These are phyloP conservation scores for Dynastes grantii DNA, from an alignment of 2,888 invertebrate species.

Conservation along the genomic window DNA sequence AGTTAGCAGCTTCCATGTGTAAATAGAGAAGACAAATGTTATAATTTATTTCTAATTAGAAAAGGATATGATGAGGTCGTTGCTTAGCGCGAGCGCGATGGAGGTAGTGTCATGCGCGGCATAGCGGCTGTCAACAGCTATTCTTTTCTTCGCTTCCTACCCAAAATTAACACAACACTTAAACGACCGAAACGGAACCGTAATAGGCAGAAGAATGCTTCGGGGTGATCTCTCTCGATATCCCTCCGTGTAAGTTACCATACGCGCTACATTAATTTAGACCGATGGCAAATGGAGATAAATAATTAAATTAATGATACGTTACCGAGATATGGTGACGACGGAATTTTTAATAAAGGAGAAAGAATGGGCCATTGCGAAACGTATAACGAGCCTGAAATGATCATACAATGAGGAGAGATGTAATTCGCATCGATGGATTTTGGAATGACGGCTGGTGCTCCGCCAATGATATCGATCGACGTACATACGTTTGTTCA, in stretches of 20 bases:
- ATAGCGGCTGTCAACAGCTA: constrained; percentile 44
- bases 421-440: constrained; percentile 4
- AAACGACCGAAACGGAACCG: constrained; percentile 15
- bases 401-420: constrained; percentile 13
- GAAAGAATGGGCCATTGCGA: not conserved
- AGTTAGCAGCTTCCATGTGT: constrained; percentile 54
- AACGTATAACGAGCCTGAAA: constrained; percentile 3
- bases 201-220: not conserved
- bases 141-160: constrained; percentile 43
- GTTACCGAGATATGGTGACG: constrained; percentile 23
- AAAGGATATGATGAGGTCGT: constrained; percentile 33
- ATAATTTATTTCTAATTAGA: constrained; percentile 52
- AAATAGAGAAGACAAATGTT: not conserved
- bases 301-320: constrained; percentile 30
- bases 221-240: not conserved
- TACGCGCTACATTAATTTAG: constrained; percentile 19
- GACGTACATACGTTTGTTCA: no score
- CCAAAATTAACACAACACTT: constrained; percentile 46
- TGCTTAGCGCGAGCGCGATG: constrained; percentile 39
- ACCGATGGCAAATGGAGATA: constrained; percentile 21
- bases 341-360: constrained; percentile 11
- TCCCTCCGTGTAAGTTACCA: not conserved
- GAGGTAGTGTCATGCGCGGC: constrained; percentile 25
- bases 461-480: no score
- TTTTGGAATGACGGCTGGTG: not conserved